These are phyloP conservation scores for Scaptomyza montana DNA, from an alignment of 1,140 invertebrate species.

Conservation along the genomic window DNA sequence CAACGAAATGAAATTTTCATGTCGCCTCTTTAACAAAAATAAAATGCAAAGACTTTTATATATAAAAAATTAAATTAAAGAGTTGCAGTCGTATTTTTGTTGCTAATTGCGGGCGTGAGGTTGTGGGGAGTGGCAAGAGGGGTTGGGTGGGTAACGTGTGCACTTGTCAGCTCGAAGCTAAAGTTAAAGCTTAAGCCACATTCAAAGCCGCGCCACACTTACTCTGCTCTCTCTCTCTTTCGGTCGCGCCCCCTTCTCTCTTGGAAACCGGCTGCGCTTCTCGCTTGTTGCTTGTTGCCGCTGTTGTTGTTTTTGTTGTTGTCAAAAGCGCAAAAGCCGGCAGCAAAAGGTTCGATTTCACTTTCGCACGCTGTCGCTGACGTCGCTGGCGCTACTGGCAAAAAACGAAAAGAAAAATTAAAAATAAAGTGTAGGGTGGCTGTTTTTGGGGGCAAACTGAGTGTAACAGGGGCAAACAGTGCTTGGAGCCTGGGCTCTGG, in stretches of 20 bases:
- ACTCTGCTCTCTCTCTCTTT: constrained; percentile 41
- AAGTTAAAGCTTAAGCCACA: constrained; percentile 4
- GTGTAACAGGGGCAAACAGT: constrained; percentile 17
- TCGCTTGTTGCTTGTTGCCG: constrained; percentile 30
- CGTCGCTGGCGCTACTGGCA: constrained; percentile 37
- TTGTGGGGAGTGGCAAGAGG: constrained; percentile 9
- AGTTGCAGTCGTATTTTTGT: constrained; percentile 44
- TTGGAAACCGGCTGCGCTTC: constrained; percentile 68
- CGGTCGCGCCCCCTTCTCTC: constrained; percentile 15
- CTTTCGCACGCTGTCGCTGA: constrained; percentile 76
- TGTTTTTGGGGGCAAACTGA: constrained; percentile 25
- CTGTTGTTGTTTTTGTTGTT: constrained; percentile 42
- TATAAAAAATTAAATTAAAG: constrained; percentile 11
- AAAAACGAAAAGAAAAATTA: neutral
- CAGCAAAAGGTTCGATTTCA: constrained; percentile 81
- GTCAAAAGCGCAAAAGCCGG: constrained; percentile 60
- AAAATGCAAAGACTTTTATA: constrained; percentile 75
- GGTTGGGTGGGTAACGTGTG: constrained; percentile 2
- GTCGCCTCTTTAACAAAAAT: constrained; percentile 63
- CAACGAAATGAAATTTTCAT: constrained; percentile 74
- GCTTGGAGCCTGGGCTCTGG: neutral
- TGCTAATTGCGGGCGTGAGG: constrained; percentile 54
- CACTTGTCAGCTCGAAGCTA: constrained; percentile 43
- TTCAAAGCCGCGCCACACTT: constrained; percentile 19
- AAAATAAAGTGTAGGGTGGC: constrained; percentile 8